Percentiles rank a stretch among this genome's conserved stretches.
phyloP scores from a whole-genome alignment of 2,888 invertebrate genomes.

The Cataglyphis albicans region DNA sequence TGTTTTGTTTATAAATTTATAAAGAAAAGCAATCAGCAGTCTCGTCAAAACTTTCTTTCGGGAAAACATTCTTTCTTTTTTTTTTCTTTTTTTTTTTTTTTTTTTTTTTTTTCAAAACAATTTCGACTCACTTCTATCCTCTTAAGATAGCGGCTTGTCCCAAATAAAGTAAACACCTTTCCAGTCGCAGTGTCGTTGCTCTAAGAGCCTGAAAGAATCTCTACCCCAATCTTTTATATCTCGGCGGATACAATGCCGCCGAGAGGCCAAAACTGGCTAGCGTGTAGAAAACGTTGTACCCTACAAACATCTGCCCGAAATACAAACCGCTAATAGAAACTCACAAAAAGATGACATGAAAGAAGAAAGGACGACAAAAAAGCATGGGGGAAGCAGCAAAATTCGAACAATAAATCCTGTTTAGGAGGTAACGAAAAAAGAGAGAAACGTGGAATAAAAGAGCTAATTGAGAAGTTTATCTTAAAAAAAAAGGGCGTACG shows the following conservation, averaged over 20 bases:
- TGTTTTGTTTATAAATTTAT: background rate
- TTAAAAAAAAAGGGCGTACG: constrained; percentile 1
- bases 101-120: background rate
- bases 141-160: constrained; percentile 33
- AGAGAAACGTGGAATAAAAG: background rate
- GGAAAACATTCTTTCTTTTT: background rate
- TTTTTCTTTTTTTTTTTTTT: no score
- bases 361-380: constrained; percentile 37
- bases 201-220: constrained; percentile 52
- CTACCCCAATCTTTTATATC: constrained; percentile 82
- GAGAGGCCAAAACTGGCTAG: constrained; percentile 81
- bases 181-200: constrained; percentile 32
- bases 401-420: constrained; percentile 8
- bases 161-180: constrained; percentile 55
- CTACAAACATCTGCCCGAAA: constrained; percentile 84
- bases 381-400: constrained; percentile 42
- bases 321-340: constrained; percentile 85
- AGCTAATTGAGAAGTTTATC: constrained; percentile 37
- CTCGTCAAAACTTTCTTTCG: background rate
- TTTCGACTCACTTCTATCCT: constrained; percentile 4
- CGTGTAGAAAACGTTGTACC: constrained; percentile 79
- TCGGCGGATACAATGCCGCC: constrained; percentile 78
- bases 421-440: constrained; percentile 17
- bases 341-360: constrained; percentile 62
- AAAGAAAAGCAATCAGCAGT: background rate